Base-by-base conservation (phyloP, 2,113 vertebrate genomes). In the Ptilonorhynchus violaceus region DNA sequence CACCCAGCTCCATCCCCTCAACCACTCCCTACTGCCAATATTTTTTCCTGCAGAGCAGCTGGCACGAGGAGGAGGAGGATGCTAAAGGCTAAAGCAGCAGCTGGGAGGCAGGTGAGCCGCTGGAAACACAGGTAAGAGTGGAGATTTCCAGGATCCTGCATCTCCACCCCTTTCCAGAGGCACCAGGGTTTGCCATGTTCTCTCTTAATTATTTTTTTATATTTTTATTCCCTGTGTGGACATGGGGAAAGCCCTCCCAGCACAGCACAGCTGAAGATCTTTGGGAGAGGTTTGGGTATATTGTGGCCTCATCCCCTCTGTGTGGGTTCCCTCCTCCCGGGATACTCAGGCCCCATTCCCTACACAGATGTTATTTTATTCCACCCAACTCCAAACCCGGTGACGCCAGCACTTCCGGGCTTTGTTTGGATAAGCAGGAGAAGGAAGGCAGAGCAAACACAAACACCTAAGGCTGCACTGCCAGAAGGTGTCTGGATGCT, bases 251-350 rank as follows among this genome's bases (percentile, higher is more conserved):
- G 23, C 11, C 14, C 17, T 79, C 25, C 75, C 19, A 25, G 7
- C 2, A 44, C 3, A 66, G 53, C 50, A 30, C 55, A 75, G 66
- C 1, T 55, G 27, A 62, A 89, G n/a, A 37, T 20, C 24, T 24
- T 53, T 4, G 4, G 0, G 0, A 5, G 1, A 47, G 5, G 9
- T 62, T 7, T 53, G 67, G 49, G 22, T 9, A n/a, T 0, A 0
- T 16, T 22, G 16, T 0, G 1, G n/a, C 28, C 3, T 19, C 66
- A 49, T 9, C 20, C 42, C 1, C 27, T 47, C 47, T 42, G 7
- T 4, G 28, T 15, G 76, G 31, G 76, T 8, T 30, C 24, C 31
- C 42, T 80, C 35, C 74, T 75, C 44, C 22, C 2, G 10, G 56
- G 42, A 67, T 28, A 9, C 37, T 14, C 1, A 0, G 46, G 79